Percentiles rank a stretch among this genome's conserved stretches.
phyloP scores from a whole-genome alignment of 37 sponge, comb jelly and placozoan genomes.

The Ianthella basta region DNA sequence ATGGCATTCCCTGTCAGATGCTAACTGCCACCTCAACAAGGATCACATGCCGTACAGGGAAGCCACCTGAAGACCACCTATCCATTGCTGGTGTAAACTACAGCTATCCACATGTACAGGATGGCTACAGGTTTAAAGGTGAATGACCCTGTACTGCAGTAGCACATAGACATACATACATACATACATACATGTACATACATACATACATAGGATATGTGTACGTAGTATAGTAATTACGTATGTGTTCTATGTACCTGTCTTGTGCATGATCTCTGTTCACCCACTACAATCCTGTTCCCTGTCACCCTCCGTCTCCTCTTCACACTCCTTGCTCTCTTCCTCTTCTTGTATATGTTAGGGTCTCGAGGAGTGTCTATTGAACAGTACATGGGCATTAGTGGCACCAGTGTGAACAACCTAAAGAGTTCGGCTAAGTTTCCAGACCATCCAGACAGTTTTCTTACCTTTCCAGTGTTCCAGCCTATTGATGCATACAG shows the following conservation, averaged over 20 bases:
- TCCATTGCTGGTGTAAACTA: conserved; percentile 29
- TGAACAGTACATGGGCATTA: conserved; percentile 30
- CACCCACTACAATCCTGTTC: too few species aligned
- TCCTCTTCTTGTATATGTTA: background rate
- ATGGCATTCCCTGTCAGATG: conserved; percentile 59
- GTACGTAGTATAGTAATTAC: too few species aligned
- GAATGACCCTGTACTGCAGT: background rate
- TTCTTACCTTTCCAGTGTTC: conserved; percentile 39
- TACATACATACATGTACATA: too few species aligned
- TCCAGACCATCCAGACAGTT: conserved; percentile 47
- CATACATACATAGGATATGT: too few species aligned
- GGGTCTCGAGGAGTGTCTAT: conserved; percentile 60
- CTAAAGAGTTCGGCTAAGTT: conserved; percentile 30
- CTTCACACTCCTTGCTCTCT: background rate
- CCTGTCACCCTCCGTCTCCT: too few species aligned
- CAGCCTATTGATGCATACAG: conserved; percentile 1
- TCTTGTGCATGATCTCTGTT: too few species aligned
- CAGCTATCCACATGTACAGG: conserved; percentile 29
- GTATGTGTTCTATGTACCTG: too few species aligned
- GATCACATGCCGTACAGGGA: conserved; percentile 49
- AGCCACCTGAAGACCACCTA: conserved; percentile 26
- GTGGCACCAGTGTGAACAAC: background rate
- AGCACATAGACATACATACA: too few species aligned
- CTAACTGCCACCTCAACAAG: background rate
- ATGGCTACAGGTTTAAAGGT: conserved; percentile 71